Percentiles rank a stretch among this genome's conserved stretches.
phyloP scores from a whole-genome alignment of 1,140 invertebrate genomes.

The Drusus annulatus region DNA sequence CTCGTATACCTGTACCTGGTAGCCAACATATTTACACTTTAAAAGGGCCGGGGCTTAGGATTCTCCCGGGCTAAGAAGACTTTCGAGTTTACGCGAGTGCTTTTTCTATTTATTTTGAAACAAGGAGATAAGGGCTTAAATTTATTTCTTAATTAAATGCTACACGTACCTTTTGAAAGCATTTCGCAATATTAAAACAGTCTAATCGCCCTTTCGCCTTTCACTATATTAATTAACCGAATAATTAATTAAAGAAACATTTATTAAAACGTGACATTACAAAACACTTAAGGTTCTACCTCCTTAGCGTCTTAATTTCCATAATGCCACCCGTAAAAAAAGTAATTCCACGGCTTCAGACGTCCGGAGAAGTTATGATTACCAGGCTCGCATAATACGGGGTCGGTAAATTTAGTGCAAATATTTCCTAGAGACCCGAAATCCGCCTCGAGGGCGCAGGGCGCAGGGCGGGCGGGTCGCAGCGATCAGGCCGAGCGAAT shows the following conservation, averaged over 20 bases:
- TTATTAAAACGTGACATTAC: conserved; percentile 60
- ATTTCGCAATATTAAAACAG: conserved; percentile 42
- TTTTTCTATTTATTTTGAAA: conserved; percentile 33
- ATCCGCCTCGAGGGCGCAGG: conserved; percentile 48
- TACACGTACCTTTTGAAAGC: conserved; percentile 41
- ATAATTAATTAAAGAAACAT: conserved; percentile 59
- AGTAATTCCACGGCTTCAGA: conserved; percentile 52
- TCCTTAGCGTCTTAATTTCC: conserved; percentile 58
- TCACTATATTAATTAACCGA: conserved; percentile 54
- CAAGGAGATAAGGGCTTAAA: conserved; percentile 40
- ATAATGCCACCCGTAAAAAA: conserved; percentile 58
- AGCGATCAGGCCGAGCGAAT: conserved; percentile 62
- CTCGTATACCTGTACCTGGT: too few species aligned
- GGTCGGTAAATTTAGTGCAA: conserved; percentile 49
- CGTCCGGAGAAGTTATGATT: conserved; percentile 56
- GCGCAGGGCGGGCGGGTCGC: conserved; percentile 21
- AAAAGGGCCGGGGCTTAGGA: neutral
- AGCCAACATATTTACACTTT: too few species aligned
- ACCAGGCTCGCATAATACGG: conserved; percentile 47
- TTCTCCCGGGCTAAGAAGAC: neutral
- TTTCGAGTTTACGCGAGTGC: conserved; percentile 9
- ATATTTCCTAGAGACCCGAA: conserved; percentile 53
- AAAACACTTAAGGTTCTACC: conserved; percentile 58
- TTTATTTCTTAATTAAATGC: conserved; percentile 61
- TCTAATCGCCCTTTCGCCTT: conserved; percentile 43